phyloP scores from a whole-genome alignment of 2,888 invertebrate species.

The Autographa gamma region DNA sequence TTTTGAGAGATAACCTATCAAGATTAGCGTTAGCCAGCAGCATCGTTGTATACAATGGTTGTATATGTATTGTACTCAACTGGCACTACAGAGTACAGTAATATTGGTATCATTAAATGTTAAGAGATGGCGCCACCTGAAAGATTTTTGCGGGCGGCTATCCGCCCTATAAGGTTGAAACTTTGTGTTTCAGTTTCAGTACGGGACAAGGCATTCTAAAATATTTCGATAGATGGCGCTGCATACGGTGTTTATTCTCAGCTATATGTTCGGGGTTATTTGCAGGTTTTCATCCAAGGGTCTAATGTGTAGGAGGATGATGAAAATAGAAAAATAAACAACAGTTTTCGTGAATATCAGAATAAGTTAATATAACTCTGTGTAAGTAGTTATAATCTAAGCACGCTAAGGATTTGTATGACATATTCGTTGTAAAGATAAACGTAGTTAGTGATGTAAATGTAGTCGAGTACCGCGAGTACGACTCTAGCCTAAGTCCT shows the following conservation, averaged over 20 bases:
- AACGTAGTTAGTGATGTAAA: too few species aligned
- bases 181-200: background rate
- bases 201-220: background rate
- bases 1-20: background rate
- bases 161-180: background rate
- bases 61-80: background rate
- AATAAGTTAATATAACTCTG: too few species aligned
- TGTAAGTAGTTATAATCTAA: too few species aligned
- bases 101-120: background rate
- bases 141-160: background rate
- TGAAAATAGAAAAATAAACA: too few species aligned
- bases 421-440: too few species aligned
- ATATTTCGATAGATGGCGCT: background rate
- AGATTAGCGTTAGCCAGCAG: background rate
- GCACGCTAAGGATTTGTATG: too few species aligned
- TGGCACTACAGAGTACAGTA: too few species aligned
- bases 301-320: too few species aligned
- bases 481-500: too few species aligned
- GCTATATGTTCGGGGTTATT: background rate
- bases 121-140: constrained; percentile 4
- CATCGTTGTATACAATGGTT: background rate
- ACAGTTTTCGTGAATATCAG: too few species aligned
- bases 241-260: background rate
- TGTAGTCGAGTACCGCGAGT: too few species aligned
- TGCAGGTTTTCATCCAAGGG: too few species aligned